Evolutionary conservation across 2,797 vertebrate genomes (phyloP), one percentile per base, ranked within the genome.

Genomic region (Knipowitschia caucasica): DNA sequence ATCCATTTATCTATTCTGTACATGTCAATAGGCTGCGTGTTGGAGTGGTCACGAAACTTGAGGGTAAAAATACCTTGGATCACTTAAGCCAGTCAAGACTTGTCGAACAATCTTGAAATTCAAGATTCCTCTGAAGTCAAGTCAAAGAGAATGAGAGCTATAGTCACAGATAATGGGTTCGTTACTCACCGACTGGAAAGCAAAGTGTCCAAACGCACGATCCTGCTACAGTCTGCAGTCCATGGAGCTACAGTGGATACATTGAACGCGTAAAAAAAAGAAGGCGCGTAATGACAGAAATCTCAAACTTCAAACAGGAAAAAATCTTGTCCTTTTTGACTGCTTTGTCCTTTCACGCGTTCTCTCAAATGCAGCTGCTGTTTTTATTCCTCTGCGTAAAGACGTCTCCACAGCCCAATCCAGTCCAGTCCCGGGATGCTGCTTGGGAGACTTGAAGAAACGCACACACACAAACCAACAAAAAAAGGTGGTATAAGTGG

Each of bases 131-230:
- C 1, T 36, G 25, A 5, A 36, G 14, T 5, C n/a, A 5, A 17
- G 31, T 17, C 11, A 20, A 8, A 29, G 18, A 9, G 25, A 50
- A n/a, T n/a, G n/a, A n/a, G n/a, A n/a, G n/a, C n/a, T n/a, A n/a
- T n/a, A 29, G 7, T 10, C 4, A 14, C 9, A 3, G 14, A n/a
- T 34, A n/a, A n/a, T n/a, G n/a, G n/a, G 29, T 34, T 34, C 2
- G 18, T 53, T 47, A 39, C 83, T 86, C 80, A 88, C 86, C 81
- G 64, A 27, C 7, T 60, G n/a, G 53, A 34, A 71, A 73, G 67
- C 39, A 45, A 49, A 62, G 34, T 24, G 40, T 80, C 77, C 81
- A 26, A 26, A 4, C 26, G 10, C 23, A 34, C 40, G 73, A 11
- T 65, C 59, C 42, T 7, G 42, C 42, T 50, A 53, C 62, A 53